A percentile compares a stretch with the other conserved stretches of the same genome.
Evolutionary conservation across 2,113 vertebrate genomes (phyloP).

Genomic region (Heterochromis multidens): DNA sequence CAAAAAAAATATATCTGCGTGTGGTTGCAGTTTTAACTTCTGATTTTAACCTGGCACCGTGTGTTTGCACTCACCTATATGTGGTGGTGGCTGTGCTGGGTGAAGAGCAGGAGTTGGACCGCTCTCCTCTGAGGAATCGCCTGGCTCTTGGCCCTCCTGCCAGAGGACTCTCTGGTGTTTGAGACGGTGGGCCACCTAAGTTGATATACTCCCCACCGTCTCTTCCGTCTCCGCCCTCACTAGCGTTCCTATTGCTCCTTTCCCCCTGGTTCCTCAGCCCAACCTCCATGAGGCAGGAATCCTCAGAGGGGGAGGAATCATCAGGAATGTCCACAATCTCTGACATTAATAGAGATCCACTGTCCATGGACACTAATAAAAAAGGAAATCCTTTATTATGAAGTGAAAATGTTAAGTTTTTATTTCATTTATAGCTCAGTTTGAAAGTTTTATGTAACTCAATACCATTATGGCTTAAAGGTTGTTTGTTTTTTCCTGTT

Average conservation of each 20-base stretch:
- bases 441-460: too few species aligned
- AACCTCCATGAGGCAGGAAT: slow-evolving; percentile 91
- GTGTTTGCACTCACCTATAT: slow-evolving; percentile 58
- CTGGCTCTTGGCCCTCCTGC: slow-evolving; percentile 76
- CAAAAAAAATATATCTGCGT: background rate
- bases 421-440: background rate
- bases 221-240: slow-evolving; percentile 48
- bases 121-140: slow-evolving; percentile 80
- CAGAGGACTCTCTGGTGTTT: slow-evolving; percentile 69
- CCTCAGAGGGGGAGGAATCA: slow-evolving; percentile 93
- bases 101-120: slow-evolving; percentile 92
- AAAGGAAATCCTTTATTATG: background rate
- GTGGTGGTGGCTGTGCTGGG: slow-evolving; percentile 78
- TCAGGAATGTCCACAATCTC: slow-evolving; percentile 92
- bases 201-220: slow-evolving; percentile 78
- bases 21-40: background rate
- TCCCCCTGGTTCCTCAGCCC: slow-evolving; percentile 63
- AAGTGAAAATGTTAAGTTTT: background rate
- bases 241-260: slow-evolving; percentile 30
- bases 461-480: background rate
- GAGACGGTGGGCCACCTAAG: slow-evolving; percentile 80
- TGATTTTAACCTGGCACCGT: background rate
- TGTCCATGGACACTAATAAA: slow-evolving; percentile 88
- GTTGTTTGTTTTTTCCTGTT: background rate
- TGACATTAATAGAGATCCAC: slow-evolving; percentile 89